Conservation (phyloP, 2,888 invertebrate genomes). For the Oscheius sp. region DNA sequence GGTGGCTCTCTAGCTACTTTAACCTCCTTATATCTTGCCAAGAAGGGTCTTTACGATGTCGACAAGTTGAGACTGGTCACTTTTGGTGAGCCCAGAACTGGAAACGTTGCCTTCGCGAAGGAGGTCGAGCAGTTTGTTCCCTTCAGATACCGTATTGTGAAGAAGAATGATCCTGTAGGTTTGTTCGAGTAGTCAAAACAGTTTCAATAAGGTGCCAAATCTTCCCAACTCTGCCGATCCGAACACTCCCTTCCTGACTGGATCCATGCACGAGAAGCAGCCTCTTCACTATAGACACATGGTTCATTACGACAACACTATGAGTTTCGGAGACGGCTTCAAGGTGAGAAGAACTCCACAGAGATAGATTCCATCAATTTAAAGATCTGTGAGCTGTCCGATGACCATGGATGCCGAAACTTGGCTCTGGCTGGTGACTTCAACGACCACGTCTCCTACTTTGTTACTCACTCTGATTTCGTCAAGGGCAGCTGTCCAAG, state of each 20-base stretch:
- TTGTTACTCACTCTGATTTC: slow-evolving; percentile 70
- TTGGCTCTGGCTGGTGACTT: slow-evolving; percentile 66
- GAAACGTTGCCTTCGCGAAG: slow-evolving; percentile 71
- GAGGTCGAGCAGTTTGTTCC: slow-evolving; percentile 66
- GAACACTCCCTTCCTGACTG: slow-evolving; percentile 56
- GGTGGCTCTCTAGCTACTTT: slow-evolving; percentile 72
- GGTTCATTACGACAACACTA: slow-evolving; percentile 69
- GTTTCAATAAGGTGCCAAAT: slow-evolving; percentile 63
- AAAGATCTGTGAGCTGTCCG: slow-evolving; percentile 67
- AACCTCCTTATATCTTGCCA: slow-evolving; percentile 70
- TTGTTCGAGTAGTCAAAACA: neutral
- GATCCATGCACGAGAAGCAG: slow-evolving; percentile 66
- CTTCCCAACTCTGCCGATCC: slow-evolving; percentile 69
- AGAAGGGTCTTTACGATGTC: slow-evolving; percentile 61
- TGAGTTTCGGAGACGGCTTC: slow-evolving; percentile 61
- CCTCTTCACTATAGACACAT: slow-evolving; percentile 70
- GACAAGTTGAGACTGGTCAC: slow-evolving; percentile 65
- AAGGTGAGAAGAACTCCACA: slow-evolving; percentile 41
- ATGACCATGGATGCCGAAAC: slow-evolving; percentile 70
- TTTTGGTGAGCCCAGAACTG: slow-evolving; percentile 73
- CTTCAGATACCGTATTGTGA: slow-evolving; percentile 71
- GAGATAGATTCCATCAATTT: slow-evolving; percentile 2
- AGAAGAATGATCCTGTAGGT: slow-evolving; percentile 68
- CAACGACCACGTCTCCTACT: slow-evolving; percentile 69
- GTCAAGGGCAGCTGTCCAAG: slow-evolving; percentile 62